These are phyloP conservation scores for Xanthostigma xanthostigma DNA, from an alignment of 2,888 invertebrate genomes.

Conservation along the genomic window DNA sequence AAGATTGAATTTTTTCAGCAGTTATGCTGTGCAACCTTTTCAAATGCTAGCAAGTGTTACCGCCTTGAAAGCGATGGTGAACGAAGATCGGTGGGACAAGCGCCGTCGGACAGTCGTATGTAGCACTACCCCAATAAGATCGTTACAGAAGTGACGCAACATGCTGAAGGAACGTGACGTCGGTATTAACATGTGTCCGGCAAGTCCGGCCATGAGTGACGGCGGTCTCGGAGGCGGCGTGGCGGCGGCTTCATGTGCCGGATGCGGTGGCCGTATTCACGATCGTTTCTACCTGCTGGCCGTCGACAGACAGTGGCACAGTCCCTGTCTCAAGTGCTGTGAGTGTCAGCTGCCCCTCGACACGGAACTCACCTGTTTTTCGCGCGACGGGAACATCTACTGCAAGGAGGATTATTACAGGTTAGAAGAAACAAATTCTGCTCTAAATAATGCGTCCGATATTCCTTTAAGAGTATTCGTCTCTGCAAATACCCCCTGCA, in stretches of 20 bases:
- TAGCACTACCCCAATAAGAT: too few relatives aligned
- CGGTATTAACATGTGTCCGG: conserved; percentile 31
- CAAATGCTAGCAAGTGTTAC: too few relatives aligned
- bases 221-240: conserved; percentile 21
- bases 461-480: too few relatives aligned
- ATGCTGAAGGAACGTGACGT: conserved; percentile 58
- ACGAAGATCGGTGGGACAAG: too few relatives aligned
- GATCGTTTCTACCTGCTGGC: conserved; percentile 61
- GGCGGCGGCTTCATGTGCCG: conserved; percentile 35
- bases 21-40: too few relatives aligned
- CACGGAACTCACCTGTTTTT: conserved; percentile 77
- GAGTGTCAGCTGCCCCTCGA: conserved; percentile 75
- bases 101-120: too few relatives aligned
- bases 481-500: too few relatives aligned
- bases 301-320: conserved; percentile 83
- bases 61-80: too few relatives aligned
- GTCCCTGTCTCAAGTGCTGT: conserved; percentile 67
- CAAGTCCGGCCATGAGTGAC: conserved; percentile 29
- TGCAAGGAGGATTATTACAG: conserved; percentile 92
- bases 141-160: conserved; percentile 19
- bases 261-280: conserved; percentile 45
- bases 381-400: conserved; percentile 77
- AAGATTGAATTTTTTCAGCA: too few relatives aligned
- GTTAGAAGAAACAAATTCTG: conserved; percentile 33
- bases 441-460: not conserved